Percentiles rank a stretch among this genome's conserved stretches.
phyloP scores from a whole-genome alignment of 2,113 vertebrate species.

The Siphamia tubifer region DNA sequence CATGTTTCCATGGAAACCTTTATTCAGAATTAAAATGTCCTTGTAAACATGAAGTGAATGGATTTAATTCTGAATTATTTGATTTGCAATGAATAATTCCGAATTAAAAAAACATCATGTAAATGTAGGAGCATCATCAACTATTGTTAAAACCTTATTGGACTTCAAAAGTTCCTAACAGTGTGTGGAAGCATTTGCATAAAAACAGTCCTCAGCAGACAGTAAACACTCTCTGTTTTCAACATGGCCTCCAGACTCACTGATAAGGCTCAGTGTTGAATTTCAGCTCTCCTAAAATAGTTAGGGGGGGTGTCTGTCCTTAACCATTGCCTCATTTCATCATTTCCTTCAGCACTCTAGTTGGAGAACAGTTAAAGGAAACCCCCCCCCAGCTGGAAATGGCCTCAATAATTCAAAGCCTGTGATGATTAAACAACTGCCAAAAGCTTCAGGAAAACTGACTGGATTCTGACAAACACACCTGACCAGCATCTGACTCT shows the following conservation, averaged over 20 bases:
- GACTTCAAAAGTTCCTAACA: too few relatives aligned
- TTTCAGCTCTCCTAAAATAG: slow-evolving; percentile 25
- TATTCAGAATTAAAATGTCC: too few relatives aligned
- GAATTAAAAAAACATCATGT: too few relatives aligned
- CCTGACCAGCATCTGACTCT: background rate
- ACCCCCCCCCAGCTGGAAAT: background rate
- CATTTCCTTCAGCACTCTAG: background rate
- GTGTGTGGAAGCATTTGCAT: too few relatives aligned
- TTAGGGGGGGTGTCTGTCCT: background rate
- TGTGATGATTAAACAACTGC: background rate
- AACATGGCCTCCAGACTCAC: background rate
- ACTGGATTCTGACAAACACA: background rate
- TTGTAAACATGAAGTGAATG: too few relatives aligned
- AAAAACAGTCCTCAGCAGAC: too few relatives aligned
- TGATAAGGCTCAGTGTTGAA: background rate
- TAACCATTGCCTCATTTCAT: background rate
- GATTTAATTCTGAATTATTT: too few relatives aligned
- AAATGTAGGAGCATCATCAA: too few relatives aligned
- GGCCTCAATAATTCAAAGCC: background rate
- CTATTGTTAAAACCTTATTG: too few relatives aligned
- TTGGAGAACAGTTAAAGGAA: background rate
- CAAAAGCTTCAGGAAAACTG: background rate
- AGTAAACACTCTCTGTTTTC: too few relatives aligned
- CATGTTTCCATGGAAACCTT: too few relatives aligned
- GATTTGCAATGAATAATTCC: too few relatives aligned